phyloP scores from a whole-genome alignment of 2,888 invertebrate species.

The Troilus luridus region DNA sequence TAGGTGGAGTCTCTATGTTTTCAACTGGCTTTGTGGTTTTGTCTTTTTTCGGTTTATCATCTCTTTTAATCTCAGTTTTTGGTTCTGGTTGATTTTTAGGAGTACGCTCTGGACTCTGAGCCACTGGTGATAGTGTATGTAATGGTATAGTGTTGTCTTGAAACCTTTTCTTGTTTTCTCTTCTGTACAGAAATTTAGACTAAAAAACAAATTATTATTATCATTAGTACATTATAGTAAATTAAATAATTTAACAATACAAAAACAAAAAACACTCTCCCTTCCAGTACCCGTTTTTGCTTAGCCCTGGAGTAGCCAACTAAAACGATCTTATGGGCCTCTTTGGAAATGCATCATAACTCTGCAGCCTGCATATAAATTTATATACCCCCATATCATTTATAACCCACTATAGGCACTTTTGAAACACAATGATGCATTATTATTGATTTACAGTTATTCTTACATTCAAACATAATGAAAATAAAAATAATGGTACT shows the following conservation, averaged over 20 bases:
- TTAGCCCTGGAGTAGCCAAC: too few relatives aligned
- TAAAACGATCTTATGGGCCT: too few relatives aligned
- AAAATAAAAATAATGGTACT: too few relatives aligned
- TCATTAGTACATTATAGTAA: not conserved
- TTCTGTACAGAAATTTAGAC: slow-evolving; percentile 8
- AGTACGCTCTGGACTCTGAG: slow-evolving; percentile 57
- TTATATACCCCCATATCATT: too few relatives aligned
- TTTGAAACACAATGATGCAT: too few relatives aligned
- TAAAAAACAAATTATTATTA: slow-evolving; percentile 37
- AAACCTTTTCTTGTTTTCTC: not conserved
- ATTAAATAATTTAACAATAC: not conserved
- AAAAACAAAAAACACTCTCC: too few relatives aligned
- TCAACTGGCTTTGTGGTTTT: not conserved
- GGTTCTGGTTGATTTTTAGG: slow-evolving; percentile 32
- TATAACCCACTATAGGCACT: too few relatives aligned
- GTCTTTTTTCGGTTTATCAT: not conserved
- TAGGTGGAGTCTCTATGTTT: not conserved
- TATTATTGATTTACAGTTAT: too few relatives aligned
- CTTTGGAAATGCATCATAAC: too few relatives aligned
- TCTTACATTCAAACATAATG: too few relatives aligned
- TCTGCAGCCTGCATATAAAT: too few relatives aligned
- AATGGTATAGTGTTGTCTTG: slow-evolving; percentile 46
- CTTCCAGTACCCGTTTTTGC: too few relatives aligned
- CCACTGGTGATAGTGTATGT: slow-evolving; percentile 55
- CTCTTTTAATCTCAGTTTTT: not conserved